Evolutionary conservation across 1,140 invertebrate species (phyloP).

Genomic region (Drosophila equinoxialis): DNA sequence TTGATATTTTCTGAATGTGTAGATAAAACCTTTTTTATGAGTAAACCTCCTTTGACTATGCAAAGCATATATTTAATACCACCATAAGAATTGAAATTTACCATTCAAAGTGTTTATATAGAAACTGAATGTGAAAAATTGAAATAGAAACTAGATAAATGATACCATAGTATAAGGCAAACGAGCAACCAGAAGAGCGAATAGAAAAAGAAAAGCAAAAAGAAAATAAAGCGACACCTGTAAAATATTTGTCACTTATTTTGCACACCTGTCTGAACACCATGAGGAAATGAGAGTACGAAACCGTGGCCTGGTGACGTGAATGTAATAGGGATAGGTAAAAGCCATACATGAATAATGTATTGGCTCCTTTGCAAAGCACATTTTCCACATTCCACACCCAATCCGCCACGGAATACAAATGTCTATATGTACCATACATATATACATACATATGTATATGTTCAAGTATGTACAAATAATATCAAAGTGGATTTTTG

Average conservation of each 20-base stretch:
- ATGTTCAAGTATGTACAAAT: slow-evolving; percentile 54
- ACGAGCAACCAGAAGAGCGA: neutral
- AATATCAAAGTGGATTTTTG: slow-evolving; percentile 67
- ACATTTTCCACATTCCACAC: slow-evolving; percentile 24
- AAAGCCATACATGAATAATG: slow-evolving; percentile 63
- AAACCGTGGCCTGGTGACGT: neutral
- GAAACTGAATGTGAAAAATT: neutral
- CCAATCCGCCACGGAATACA: neutral
- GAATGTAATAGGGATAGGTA: slow-evolving; percentile 2
- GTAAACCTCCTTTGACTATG: no score
- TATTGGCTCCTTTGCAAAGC: slow-evolving; percentile 44
- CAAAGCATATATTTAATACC: no score
- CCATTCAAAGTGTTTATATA: neutral
- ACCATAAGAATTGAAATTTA: no score
- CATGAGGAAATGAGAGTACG: neutral
- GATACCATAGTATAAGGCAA: neutral
- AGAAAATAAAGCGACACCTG: slow-evolving; percentile 55
- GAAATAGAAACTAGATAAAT: slow-evolving; percentile 4
- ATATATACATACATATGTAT: no score
- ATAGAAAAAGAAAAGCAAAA: neutral
- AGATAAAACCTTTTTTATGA: no score
- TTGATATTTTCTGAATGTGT: no score
- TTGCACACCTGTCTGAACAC: slow-evolving; percentile 74
- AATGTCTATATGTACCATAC: no score
- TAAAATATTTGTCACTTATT: slow-evolving; percentile 73